Percentiles rank a stretch among this genome's conserved stretches.
phyloP scores from a whole-genome alignment of 2,797 vertebrate genomes.

The Galago senegalensis region DNA sequence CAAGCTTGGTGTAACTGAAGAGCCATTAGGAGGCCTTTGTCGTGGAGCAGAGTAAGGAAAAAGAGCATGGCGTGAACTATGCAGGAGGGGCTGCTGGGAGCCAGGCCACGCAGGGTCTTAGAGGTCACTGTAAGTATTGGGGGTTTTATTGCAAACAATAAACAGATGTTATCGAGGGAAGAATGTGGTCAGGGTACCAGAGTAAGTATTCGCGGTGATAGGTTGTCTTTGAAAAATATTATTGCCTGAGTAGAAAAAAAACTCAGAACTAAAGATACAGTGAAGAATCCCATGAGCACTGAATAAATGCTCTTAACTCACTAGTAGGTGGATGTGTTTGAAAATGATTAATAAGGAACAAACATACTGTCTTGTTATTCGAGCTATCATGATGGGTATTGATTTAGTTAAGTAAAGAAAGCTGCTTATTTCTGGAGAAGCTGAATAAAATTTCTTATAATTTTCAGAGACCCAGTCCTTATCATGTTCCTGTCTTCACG shows the following conservation, averaged over 20 bases:
- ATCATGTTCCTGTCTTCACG: conserved; percentile 36
- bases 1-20: not conserved
- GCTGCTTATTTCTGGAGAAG: conserved; percentile 59
- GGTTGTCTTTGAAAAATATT: conserved; percentile 44
- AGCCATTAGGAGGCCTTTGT: not conserved
- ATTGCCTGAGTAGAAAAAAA: conserved; percentile 51
- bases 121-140: not conserved
- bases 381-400: conserved; percentile 59
- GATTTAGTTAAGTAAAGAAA: conserved; percentile 74
- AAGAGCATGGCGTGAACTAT: not conserved
- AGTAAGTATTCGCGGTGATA: not conserved
- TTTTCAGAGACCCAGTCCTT: conserved; percentile 54
- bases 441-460: conserved; percentile 66
- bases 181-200: not conserved
- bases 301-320: conserved; percentile 68
- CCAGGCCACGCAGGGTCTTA: not conserved
- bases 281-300: conserved; percentile 20
- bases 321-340: conserved; percentile 64
- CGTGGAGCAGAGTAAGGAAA: not conserved
- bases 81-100: not conserved
- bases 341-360: conserved; percentile 78
- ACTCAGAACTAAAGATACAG: not conserved
- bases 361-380: conserved; percentile 56
- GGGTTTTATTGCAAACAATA: not conserved
- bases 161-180: conserved; percentile 39